Evolutionary conservation across 2,797 vertebrate genomes (phyloP).

Genomic region (Ctenopoma multispine): DNA sequence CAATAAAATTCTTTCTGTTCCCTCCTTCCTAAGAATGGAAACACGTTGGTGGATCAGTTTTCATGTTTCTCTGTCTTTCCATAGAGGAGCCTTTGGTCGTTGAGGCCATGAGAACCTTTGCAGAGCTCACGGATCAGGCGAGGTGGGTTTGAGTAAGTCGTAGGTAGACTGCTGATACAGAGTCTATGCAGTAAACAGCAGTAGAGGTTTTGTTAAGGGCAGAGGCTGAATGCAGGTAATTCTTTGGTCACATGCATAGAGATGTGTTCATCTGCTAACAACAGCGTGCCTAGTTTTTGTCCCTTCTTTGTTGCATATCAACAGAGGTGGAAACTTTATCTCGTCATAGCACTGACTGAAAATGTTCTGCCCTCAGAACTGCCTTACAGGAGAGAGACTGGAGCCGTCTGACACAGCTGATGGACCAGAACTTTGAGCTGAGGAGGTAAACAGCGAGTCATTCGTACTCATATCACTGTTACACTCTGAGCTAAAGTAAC

Average conservation of each 20-base stretch:
- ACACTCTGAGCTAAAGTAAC: background rate
- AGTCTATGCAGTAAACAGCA: background rate
- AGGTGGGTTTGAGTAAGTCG: slow-evolving; percentile 71
- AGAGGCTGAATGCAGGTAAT: background rate
- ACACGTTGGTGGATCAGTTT: background rate
- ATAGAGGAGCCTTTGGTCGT: slow-evolving; percentile 83
- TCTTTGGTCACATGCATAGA: background rate
- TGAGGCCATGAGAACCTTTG: slow-evolving; percentile 86
- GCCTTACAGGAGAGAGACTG: slow-evolving; percentile 81
- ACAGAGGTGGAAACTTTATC: background rate
- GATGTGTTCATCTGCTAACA: background rate
- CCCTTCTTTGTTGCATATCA: background rate
- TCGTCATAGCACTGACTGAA: background rate
- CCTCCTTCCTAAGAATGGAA: too few species aligned
- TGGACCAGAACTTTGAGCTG: slow-evolving; percentile 88
- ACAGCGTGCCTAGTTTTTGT: background rate
- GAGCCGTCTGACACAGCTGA: slow-evolving; percentile 81
- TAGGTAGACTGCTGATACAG: background rate
- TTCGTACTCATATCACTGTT: background rate
- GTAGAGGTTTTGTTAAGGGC: background rate
- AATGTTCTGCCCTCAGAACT: slow-evolving; percentile 55
- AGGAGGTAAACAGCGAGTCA: slow-evolving; percentile 72
- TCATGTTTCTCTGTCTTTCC: slow-evolving; percentile 13
- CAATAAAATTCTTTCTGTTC: background rate
- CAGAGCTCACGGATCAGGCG: slow-evolving; percentile 86